Conservation (phyloP, 2,797 vertebrate genomes). For the Cercopithecus petaurista region DNA sequence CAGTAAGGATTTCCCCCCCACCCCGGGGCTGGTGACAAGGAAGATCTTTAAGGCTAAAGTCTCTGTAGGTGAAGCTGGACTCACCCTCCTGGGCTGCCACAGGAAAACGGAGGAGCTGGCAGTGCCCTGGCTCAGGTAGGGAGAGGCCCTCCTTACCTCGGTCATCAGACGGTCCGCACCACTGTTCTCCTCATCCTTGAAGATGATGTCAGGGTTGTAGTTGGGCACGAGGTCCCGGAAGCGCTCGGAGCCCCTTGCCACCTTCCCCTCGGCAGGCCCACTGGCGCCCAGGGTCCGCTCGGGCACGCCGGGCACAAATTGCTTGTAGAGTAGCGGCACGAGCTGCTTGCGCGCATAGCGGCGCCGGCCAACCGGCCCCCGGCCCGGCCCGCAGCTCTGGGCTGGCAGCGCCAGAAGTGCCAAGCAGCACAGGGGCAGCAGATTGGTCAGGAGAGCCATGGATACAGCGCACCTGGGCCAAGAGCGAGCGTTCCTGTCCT, state of each 20-base stretch:
- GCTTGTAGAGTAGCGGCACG: constrained; percentile 95
- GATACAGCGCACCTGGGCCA: constrained; percentile 29
- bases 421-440: constrained; percentile 71
- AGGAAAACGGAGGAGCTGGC: background rate
- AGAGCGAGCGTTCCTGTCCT: constrained; percentile 43
- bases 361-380: constrained; percentile 88
- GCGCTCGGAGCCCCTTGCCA: constrained; percentile 92
- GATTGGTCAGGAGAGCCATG: constrained; percentile 66
- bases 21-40: background rate
- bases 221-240: constrained; percentile 96
- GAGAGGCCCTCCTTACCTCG: constrained; percentile 88
- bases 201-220: constrained; percentile 98
- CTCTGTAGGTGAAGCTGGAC: background rate
- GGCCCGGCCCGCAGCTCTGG: constrained; percentile 94
- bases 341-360: constrained; percentile 90
- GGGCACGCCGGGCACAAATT: constrained; percentile 94
- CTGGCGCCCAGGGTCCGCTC: constrained; percentile 97
- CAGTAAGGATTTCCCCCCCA: background rate
- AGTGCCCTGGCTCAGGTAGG: constrained; percentile 53
- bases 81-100: background rate
- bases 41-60: background rate
- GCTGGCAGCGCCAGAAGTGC: constrained; percentile 78
- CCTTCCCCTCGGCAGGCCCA: constrained; percentile 94
- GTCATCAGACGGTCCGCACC: constrained; percentile 97
- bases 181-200: constrained; percentile 98